Percentiles rank a stretch among this genome's conserved stretches.
Conservation (phyloP, 2,113 vertebrate species). For the Thamnophis sirtalis region DNA sequence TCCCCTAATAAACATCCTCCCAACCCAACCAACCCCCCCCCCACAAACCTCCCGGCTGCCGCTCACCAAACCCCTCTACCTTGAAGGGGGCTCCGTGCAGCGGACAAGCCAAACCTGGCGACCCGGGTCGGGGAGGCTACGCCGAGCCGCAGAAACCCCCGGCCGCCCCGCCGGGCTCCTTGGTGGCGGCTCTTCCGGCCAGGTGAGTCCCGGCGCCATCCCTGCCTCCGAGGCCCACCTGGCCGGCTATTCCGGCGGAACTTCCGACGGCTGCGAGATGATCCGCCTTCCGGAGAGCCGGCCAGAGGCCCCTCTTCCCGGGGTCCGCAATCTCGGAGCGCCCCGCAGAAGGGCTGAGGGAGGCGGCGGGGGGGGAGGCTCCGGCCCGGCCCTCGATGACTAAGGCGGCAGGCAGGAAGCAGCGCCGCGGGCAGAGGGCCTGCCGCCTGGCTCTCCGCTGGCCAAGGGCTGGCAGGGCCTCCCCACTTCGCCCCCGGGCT, state of each 20-base stretch:
- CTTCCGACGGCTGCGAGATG: background rate
- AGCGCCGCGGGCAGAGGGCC: background rate
- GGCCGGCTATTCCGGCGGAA: background rate
- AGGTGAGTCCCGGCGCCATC: background rate
- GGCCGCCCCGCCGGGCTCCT: background rate
- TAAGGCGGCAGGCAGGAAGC: background rate
- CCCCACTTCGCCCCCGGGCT: too few species aligned
- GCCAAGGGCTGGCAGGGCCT: background rate
- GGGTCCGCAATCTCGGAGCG: background rate
- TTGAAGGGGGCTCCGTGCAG: background rate
- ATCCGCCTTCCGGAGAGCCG: background rate
- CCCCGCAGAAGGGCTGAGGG: background rate
- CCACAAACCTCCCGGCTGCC: too few species aligned
- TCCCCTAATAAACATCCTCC: background rate
- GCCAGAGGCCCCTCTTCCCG: background rate
- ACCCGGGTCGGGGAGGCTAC: too few species aligned
- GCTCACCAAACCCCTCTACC: background rate
- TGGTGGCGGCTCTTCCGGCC: background rate
- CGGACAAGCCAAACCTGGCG: background rate
- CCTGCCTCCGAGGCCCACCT: background rate
- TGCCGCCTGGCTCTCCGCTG: background rate
- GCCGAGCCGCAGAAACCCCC: too few species aligned
- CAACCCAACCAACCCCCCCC: background rate
- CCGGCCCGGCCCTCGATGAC: background rate
- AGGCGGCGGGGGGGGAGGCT: background rate